Conservation (phyloP, 2,797 vertebrate species). For the Capromys pilorides region DNA sequence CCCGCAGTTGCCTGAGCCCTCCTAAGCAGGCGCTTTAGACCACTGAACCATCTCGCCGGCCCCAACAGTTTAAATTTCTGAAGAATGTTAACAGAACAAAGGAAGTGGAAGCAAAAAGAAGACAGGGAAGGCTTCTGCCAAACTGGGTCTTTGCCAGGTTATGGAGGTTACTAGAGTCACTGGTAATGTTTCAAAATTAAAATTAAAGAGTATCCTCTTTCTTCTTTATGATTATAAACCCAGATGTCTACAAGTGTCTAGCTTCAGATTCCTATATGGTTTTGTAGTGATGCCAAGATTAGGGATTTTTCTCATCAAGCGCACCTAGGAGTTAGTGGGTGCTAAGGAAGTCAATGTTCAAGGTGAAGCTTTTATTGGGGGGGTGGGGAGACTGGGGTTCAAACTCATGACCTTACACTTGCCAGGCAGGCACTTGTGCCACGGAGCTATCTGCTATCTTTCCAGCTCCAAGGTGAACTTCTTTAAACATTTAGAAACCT, state of each 20-base stretch:
- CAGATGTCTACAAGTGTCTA: not conserved
- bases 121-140: not conserved
- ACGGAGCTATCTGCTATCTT: too few species aligned
- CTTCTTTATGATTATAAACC: not conserved
- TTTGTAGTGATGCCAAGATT: not conserved
- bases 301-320: not conserved
- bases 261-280: not conserved
- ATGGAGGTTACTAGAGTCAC: not conserved
- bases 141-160: not conserved
- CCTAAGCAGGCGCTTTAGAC: too few species aligned
- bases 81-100: not conserved
- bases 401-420: too few species aligned
- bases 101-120: not conserved
- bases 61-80: too few species aligned
- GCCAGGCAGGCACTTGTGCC: too few species aligned
- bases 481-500: not conserved
- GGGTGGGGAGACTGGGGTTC: too few species aligned
- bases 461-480: too few species aligned
- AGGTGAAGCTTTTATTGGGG: not conserved
- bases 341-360: not conserved
- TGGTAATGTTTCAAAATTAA: too few species aligned
- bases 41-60: too few species aligned
- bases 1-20: too few species aligned
- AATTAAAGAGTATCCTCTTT: not conserved
- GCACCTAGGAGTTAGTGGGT: not conserved